Base-by-base conservation (phyloP, 2,888 invertebrate genomes). In the Adineta ricciae region DNA sequence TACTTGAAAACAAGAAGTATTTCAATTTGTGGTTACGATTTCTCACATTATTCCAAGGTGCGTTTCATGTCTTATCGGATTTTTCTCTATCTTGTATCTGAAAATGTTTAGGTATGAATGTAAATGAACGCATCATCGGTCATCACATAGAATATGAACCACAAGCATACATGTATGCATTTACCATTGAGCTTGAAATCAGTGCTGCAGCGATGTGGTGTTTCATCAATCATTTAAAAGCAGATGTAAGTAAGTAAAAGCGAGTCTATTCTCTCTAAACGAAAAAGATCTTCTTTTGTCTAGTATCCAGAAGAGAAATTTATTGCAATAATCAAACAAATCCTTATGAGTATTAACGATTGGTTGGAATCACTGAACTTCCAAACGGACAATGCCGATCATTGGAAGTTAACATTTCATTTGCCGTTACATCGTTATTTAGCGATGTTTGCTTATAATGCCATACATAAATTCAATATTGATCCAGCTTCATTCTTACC, bases 151-250 rank as follows among this genome's bases (percentile, higher is more conserved):
- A 97, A 92, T 96, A 95, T 92, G 97, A 98, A 91, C 96, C 96
- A 78, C 85, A 73, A 27, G 95, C 96, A 27, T 98, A 97, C 92
- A 97, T 97, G 92, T 96, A 97, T 83, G 96, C 97, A 50, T 98
- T 97, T 92, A 96, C 96, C 86, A 97, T 97, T 87, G 97, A 98
- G 92, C 91, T 97, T 88, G 97, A 98, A 92, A 96, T 96, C 41
- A 96, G 96, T 88, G 96, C 97, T 24, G 96, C 96, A 91, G 96
- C 97, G 2, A 96, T 97, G 96, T 97, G 97, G 97, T 95, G 96
- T 24, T 93, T 97, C 86, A 94, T 96, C 85, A 94, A 94, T 82
- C 97, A 97, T 86, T n/a, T 86, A 24, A 50, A 56, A 21, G 24
- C 78, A 78, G 11, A 41, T 41, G 78, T 78, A 78, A 78, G 41